A percentile compares a stretch with the other conserved stretches of the same genome.
Evolutionary conservation across 2,113 vertebrate species (phyloP).

Genomic region (Megalops atlanticus): DNA sequence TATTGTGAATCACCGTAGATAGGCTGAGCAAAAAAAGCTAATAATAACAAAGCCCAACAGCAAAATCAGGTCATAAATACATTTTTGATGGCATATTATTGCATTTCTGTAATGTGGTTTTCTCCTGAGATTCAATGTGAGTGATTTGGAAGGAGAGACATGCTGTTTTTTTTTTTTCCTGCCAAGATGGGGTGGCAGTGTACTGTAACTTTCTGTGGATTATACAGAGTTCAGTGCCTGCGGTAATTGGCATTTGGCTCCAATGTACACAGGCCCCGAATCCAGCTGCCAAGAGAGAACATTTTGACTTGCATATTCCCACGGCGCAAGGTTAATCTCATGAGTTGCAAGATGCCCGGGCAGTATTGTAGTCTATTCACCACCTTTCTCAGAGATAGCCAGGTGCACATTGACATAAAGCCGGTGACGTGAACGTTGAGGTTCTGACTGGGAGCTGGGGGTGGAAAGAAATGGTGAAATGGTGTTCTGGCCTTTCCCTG

Average conservation of each 20-base stretch:
- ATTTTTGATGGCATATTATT: no score
- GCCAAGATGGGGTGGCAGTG: not conserved
- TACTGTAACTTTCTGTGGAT: conserved; percentile 19
- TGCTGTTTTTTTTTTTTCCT: not conserved
- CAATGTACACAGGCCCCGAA: conserved; percentile 27
- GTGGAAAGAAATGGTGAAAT: not conserved
- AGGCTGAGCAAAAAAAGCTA: no score
- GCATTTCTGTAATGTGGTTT: no score
- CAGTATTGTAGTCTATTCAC: no score
- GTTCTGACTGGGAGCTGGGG: not conserved
- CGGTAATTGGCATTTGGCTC: conserved; percentile 64
- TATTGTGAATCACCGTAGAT: no score
- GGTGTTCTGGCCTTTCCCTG: no score
- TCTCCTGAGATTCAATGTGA: conserved; percentile 1
- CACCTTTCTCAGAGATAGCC: not conserved
- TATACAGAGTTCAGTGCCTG: conserved; percentile 48
- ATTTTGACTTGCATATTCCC: not conserved
- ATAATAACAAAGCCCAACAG: no score
- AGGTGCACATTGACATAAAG: not conserved
- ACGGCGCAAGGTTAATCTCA: not conserved
- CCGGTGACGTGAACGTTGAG: not conserved
- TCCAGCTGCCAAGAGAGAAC: not conserved
- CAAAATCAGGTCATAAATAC: no score
- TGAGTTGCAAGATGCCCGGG: no score
- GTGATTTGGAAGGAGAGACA: not conserved